A percentile compares a stretch with the other conserved stretches of the same genome.
These are phyloP conservation scores for Eurois occulta DNA, from an alignment of 2,888 invertebrate genomes.

Conservation along the genomic window DNA sequence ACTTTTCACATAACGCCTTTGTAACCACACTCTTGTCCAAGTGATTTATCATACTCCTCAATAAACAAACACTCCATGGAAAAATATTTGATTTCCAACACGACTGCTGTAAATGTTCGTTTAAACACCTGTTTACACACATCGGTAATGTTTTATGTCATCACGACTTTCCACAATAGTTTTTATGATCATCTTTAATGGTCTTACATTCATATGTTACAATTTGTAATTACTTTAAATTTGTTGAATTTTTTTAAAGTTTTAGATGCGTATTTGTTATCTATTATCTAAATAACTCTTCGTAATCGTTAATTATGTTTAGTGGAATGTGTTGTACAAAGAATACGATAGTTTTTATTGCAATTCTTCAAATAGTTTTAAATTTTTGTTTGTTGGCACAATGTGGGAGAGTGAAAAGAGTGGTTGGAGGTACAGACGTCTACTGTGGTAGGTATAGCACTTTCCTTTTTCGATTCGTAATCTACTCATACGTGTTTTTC, in stretches of 20 bases:
- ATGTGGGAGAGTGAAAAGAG: conserved; percentile 81
- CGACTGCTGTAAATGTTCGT: conserved; percentile 35
- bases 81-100: conserved; percentile 49
- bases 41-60: conserved; percentile 38
- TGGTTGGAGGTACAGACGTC: conserved; percentile 80
- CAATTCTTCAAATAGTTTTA: conserved; percentile 53
- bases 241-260: conserved; percentile 25
- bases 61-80: conserved; percentile 44
- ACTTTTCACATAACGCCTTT: conserved; percentile 9
- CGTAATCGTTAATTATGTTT: conserved; percentile 19
- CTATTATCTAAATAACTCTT: conserved; percentile 16
- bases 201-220: conserved; percentile 23
- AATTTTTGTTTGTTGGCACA: conserved; percentile 61
- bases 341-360: conserved; percentile 40
- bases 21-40: conserved; percentile 28
- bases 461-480: conserved; percentile 31
- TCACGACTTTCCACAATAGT: conserved; percentile 76
- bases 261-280: conserved; percentile 25
- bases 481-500: neutral
- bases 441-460: conserved; percentile 84
- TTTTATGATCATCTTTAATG: conserved; percentile 45
- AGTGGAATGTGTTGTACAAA: conserved; percentile 62
- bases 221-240: conserved; percentile 30
- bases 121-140: conserved; percentile 71
- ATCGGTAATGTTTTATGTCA: conserved; percentile 66